Base-by-base conservation (phyloP, 2,888 invertebrate species). In the Aphodius granarius region DNA sequence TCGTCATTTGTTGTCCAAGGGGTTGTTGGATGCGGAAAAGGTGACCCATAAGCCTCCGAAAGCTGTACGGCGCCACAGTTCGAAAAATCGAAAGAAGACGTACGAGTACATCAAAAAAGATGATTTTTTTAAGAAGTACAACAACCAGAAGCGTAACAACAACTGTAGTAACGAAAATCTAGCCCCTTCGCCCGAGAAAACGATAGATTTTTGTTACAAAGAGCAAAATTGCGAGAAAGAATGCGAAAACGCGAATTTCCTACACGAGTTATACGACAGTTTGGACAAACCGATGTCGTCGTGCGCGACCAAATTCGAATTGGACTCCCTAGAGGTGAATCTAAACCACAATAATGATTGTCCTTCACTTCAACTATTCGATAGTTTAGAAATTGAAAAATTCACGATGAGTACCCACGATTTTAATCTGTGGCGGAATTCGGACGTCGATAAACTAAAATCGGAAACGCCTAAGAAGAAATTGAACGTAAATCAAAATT, bases 41-140 rank as follows among this genome's bases (percentile, higher is more conserved):
- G 91, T 94, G 0, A 91, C 92, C 0, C 94, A 94, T 80, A 94
- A 94, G 81, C 94, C 94, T 0, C 94, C 94, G 0, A 93, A 94
- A 84, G 92, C 93, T 0, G 90, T 91, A 0, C 90, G 92, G 73
- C 87, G 93, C 64, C 92, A 93, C 6, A 92, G 92, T 3, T 92
- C 93, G 18, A 87, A 86, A 79, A 82, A 81, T 2, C 79, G 84
- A 70, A 86, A 85, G 77, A 85, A 85, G 78, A 86, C 85, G 0
- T 87, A 87, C 78, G 87, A 87, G 74, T 87, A 87, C 75, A 83
- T 87, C n/a, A 83, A 83, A 72, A 87, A 87, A 75, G 86, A 86
- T 23, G 87, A 87, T 75, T 86, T 84, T 77, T 84, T 82, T 72
- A 78, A 76, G 18, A 75, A 76, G 13, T 68, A 76, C n/a, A 70